A percentile compares a stretch with the other conserved stretches of the same genome.
Conservation (phyloP, 2,888 invertebrate species). For the Copidosoma aretas region DNA sequence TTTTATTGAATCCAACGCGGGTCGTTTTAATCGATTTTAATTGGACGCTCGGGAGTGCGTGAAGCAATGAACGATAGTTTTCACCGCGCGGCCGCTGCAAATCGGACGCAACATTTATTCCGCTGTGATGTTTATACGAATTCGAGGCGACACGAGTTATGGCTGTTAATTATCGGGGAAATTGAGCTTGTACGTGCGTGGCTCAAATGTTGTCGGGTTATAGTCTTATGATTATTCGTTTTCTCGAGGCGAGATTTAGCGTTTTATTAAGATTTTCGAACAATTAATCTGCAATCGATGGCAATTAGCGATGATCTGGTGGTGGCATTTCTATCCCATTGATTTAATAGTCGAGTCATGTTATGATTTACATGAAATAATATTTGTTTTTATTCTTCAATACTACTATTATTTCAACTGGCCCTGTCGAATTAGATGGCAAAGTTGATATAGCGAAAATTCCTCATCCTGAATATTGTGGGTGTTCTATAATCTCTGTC, state of each 20-base stretch:
- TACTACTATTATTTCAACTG: no score
- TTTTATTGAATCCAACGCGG: conserved; percentile 16
- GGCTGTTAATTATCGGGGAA: background rate
- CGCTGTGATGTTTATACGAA: background rate
- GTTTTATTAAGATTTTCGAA: background rate
- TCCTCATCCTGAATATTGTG: no score
- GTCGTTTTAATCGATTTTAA: conserved; percentile 19
- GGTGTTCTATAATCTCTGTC: no score
- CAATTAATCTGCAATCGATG: background rate
- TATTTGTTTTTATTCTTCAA: no score
- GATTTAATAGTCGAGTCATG: no score
- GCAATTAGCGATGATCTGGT: background rate
- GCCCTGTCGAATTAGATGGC: no score
- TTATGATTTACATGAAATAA: no score
- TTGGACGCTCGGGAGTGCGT: conserved; percentile 8
- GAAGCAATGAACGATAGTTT: background rate
- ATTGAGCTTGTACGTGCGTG: background rate
- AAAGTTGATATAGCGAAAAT: no score
- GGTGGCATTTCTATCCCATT: no score
- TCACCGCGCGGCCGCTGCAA: background rate
- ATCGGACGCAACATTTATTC: background rate
- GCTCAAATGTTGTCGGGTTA: background rate
- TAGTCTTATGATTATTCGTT: background rate
- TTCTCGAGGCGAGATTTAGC: background rate
- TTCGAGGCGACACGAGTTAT: background rate